phyloP scores from a whole-genome alignment of 2,888 invertebrate species.

The Scotopteryx bipunctaria region DNA sequence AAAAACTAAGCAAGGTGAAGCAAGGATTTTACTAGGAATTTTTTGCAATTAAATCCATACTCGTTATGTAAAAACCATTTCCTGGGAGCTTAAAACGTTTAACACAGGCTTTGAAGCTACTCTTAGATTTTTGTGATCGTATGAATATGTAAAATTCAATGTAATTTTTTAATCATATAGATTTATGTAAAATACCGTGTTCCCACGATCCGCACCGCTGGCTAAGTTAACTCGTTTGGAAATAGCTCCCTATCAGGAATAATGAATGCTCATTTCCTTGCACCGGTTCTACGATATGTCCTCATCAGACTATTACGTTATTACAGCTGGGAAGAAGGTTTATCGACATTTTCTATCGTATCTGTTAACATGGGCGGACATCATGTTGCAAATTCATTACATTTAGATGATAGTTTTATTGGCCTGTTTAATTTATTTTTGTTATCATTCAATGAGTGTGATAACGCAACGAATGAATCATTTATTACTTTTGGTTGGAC shows the following conservation, averaged over 20 bases:
- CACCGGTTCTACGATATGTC: constrained; percentile 38
- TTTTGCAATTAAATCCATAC: neutral
- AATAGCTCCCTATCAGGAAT: constrained; percentile 43
- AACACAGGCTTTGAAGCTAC: neutral
- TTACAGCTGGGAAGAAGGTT: constrained; percentile 15
- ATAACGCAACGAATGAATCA: too few species aligned
- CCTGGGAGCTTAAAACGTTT: too few species aligned
- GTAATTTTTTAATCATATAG: constrained; percentile 30
- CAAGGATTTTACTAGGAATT: neutral
- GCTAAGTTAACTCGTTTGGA: constrained; percentile 41
- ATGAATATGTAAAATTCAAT: constrained; percentile 17
- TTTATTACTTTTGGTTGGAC: too few species aligned
- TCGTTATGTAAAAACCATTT: neutral
- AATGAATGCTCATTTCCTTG: constrained; percentile 44
- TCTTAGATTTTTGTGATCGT: constrained; percentile 2
- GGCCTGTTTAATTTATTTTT: too few species aligned
- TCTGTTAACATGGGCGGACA: neutral
- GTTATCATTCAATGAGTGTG: too few species aligned
- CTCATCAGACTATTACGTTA: constrained; percentile 29
- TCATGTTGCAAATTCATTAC: too few species aligned
- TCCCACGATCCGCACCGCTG: constrained; percentile 49
- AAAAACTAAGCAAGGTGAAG: neutral
- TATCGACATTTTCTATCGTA: constrained; percentile 6
- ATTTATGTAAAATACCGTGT: constrained; percentile 46
- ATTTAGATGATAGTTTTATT: too few species aligned